These are phyloP conservation scores for Thymelicus lineola DNA, from an alignment of 2,888 invertebrate species.

Conservation along the genomic window DNA sequence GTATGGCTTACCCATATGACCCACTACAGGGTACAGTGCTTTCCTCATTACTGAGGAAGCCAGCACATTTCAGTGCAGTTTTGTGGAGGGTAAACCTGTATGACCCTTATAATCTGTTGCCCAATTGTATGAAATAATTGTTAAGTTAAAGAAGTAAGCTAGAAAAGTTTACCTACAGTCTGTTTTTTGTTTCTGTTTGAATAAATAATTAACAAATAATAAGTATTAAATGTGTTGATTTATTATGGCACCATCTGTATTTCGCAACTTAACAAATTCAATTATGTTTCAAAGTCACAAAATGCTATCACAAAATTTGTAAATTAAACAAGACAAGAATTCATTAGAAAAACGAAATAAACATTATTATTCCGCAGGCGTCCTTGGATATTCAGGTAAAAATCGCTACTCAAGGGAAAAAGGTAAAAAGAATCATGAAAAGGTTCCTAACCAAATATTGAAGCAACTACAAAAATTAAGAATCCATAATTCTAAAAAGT, in stretches of 20 bases:
- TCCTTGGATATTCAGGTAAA: background rate
- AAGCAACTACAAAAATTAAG: constrained; percentile 8
- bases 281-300: background rate
- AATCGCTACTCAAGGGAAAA: background rate
- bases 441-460: constrained; percentile 1
- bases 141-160: too few relatives aligned
- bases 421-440: constrained; percentile 1
- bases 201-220: too few relatives aligned
- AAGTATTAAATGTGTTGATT: too few relatives aligned
- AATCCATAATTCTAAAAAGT: constrained; percentile 7
- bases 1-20: too few relatives aligned
- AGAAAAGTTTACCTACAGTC: too few relatives aligned
- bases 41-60: too few relatives aligned
- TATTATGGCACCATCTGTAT: background rate
- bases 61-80: too few relatives aligned
- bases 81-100: too few relatives aligned
- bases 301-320: constrained; percentile 1
- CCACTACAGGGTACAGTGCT: too few relatives aligned
- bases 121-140: too few relatives aligned
- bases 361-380: constrained; percentile 8
- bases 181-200: too few relatives aligned
- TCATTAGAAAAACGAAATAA: constrained; percentile 7
- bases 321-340: constrained; percentile 7
- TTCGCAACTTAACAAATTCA: constrained; percentile 3
- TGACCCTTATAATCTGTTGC: too few relatives aligned